Evolutionary conservation across 1,140 invertebrate species (phyloP), one percentile per base, ranked within the genome.

Genomic region (Rhagoletis zephyria): DNA sequence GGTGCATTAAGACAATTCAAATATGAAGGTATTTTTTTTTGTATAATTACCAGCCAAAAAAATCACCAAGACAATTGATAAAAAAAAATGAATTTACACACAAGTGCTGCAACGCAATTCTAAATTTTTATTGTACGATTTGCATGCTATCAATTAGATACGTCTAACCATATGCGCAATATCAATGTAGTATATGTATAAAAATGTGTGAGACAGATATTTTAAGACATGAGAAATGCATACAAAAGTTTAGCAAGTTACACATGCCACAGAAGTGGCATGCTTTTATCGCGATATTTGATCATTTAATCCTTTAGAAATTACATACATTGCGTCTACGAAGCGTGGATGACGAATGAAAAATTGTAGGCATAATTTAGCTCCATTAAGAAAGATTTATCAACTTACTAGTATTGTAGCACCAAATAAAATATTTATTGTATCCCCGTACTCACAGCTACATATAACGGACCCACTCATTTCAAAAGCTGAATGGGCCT

Each of bases 391-490:
- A 61, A 63, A 30, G 30, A 61, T 30, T 64, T 88, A 87, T 89
- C 90, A 91, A 90, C 45, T 90, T 90, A 89, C 90, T 91, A 91
- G 91, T 91, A 91, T 91, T 91, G 90, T 91, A 91, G 90, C 91
- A 91, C 91, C 91, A 91, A 91, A 91, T 92, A 89, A 89, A 91
- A 90, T 89, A 60, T 90, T 88, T 89, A 87, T 87, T 87, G 48
- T 87, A 87, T 0, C 40, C 48, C 67, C 40, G 60, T 65, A 67
- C 42, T 63, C 61, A 87, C 59, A 70, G 30, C 64, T 48, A 67
- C 30, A 45, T 51, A 85, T 74, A 40, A n/a, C 14, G 30, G 7
- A 85, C 59, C 16, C 85, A 61, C 12, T 63, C 56, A 85, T 85
- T 9, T 45, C 19, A 61, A 85, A 61, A 56, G n/a, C 12, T 81